Percentiles rank a stretch among this genome's conserved stretches.
Conservation (phyloP, 2,888 invertebrate species). For the Schizaphis graminum region DNA sequence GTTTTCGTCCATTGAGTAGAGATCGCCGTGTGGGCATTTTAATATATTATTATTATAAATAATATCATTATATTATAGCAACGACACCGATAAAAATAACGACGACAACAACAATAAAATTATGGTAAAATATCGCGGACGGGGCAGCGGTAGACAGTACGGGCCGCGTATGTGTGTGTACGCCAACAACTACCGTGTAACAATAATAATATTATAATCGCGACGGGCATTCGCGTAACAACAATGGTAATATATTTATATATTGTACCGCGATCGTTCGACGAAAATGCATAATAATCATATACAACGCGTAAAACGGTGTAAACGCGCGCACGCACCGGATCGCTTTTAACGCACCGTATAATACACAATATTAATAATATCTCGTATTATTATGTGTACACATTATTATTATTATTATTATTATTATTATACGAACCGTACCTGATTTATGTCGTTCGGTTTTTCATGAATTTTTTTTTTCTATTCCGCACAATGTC, state of each 20-base stretch:
- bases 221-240: background rate
- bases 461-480: background rate
- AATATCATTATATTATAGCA: background rate
- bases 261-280: background rate
- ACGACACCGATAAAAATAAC: slow-evolving; percentile 11
- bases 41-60: background rate
- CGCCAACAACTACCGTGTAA: background rate
- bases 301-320: background rate
- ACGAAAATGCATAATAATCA: background rate
- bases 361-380: background rate
- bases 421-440: slow-evolving; percentile 25
- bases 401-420: background rate
- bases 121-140: slow-evolving; percentile 1
- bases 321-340: background rate
- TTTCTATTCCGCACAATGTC: background rate
- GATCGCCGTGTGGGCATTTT: background rate
- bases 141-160: background rate
- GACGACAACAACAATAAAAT: background rate
- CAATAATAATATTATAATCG: background rate
- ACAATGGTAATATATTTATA: background rate
- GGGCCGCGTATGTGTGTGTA: background rate
- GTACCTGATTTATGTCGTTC: slow-evolving; percentile 56
- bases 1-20: slow-evolving; percentile 35
- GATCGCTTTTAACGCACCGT: slow-evolving; percentile 27
- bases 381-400: background rate